Percentiles rank a stretch among this genome's conserved stretches.
phyloP scores from a whole-genome alignment of 2,797 vertebrate genomes.

The Eutrigla gurnardus region DNA sequence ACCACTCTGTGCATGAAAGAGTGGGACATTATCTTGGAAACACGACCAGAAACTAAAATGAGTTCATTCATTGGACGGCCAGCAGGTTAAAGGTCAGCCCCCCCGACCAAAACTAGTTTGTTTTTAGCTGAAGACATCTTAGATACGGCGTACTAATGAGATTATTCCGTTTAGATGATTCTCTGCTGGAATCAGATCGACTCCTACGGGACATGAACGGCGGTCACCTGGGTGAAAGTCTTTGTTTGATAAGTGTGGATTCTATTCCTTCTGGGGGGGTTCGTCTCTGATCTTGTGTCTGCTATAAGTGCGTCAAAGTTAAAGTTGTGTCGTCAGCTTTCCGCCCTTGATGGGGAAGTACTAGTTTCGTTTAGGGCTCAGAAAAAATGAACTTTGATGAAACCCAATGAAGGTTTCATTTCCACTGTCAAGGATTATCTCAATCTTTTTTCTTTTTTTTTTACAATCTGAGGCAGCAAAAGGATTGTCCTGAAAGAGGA shows the following conservation, averaged over 20 bases:
- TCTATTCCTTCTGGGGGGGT: neutral
- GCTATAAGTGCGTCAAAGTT: neutral
- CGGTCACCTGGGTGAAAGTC: neutral
- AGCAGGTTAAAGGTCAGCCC: slow-evolving; percentile 4
- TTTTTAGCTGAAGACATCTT: neutral
- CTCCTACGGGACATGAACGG: neutral
- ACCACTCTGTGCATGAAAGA: slow-evolving; percentile 4
- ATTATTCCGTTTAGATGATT: neutral
- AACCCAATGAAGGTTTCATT: slow-evolving; percentile 26
- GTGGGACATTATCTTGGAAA: slow-evolving; percentile 4
- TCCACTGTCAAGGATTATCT: slow-evolving; percentile 27
- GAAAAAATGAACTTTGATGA: neutral
- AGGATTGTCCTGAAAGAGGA: slow-evolving; percentile 5
- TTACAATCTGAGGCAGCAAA: slow-evolving; percentile 9
- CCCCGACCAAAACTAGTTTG: neutral
- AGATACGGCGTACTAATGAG: neutral
- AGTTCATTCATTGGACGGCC: slow-evolving; percentile 21
- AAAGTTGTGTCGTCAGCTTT: neutral
- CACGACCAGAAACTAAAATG: neutral
- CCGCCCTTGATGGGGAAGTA: neutral
- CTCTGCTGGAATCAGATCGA: neutral
- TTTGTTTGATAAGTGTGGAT: neutral
- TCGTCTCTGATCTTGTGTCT: neutral
- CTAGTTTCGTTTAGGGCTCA: neutral
- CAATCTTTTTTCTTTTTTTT: slow-evolving; percentile 7